These are phyloP conservation scores for Nemotelus nigrinus DNA, from an alignment of 2,888 invertebrate species.

Conservation along the genomic window DNA sequence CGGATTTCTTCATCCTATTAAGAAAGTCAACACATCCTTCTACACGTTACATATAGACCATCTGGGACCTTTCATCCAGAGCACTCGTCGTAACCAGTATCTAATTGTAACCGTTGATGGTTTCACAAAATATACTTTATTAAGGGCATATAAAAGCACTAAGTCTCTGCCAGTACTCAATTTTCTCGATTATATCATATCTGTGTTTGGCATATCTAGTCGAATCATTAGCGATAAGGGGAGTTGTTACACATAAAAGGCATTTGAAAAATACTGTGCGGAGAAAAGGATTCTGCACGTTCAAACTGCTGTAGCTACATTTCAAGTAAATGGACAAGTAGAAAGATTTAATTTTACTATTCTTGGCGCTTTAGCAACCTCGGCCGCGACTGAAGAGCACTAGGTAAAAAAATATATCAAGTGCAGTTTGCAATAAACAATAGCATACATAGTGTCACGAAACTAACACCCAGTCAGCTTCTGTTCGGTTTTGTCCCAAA, in stretches of 20 bases:
- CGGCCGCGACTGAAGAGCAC: background rate
- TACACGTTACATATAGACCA: background rate
- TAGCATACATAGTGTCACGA: background rate
- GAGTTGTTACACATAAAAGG: conserved; percentile 54
- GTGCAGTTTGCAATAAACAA: background rate
- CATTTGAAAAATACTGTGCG: no score
- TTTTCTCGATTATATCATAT: conserved; percentile 3
- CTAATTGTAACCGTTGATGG: background rate
- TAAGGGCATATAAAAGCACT: background rate
- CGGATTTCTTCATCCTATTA: conserved; percentile 47
- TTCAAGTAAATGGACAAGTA: conserved; percentile 31
- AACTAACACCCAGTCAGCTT: background rate
- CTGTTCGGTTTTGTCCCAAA: conserved; percentile 1
- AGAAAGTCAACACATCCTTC: no score
- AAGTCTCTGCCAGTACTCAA: conserved; percentile 3
- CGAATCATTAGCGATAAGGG: conserved; percentile 46
- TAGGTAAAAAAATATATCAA: background rate
- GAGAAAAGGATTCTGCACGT: no score
- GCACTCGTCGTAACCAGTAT: conserved; percentile 3
- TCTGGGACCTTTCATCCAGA: conserved; percentile 7
- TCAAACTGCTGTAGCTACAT: no score
- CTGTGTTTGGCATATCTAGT: background rate
- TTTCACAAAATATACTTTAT: background rate
- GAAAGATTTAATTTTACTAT: conserved; percentile 32
- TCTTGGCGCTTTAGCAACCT: background rate